These are phyloP conservation scores for Ambastaia sidthimunki DNA, from an alignment of 2,797 vertebrate species.

Conservation along the genomic window DNA sequence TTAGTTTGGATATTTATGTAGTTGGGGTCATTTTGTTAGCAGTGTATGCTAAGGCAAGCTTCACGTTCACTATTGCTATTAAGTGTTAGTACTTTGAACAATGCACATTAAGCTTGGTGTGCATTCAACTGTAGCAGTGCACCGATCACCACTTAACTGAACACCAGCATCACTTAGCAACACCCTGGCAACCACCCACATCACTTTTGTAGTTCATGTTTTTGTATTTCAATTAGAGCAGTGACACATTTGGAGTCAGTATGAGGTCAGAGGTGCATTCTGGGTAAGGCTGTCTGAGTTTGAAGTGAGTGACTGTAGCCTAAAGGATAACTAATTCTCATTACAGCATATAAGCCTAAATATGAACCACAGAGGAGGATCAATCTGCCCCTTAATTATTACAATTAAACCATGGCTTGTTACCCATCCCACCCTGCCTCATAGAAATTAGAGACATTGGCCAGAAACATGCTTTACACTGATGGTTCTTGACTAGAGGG, in stretches of 20 bases:
- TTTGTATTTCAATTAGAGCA: neutral
- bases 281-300: conserved; percentile 12
- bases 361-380: conserved; percentile 1
- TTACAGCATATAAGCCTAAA: conserved; percentile 18
- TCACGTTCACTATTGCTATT: neutral
- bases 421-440: conserved; percentile 29
- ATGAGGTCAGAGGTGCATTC: neutral
- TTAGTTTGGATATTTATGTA: neutral
- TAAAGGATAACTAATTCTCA: conserved; percentile 32
- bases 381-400: conserved; percentile 45
- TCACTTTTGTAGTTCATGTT: neutral
- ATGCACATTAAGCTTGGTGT: no score
- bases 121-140: no score
- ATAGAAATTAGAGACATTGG: neutral
- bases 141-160: no score
- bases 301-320: neutral
- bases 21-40: neutral
- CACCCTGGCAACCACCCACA: no score
- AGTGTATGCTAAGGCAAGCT: neutral
- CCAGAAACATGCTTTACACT: neutral
- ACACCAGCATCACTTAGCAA: no score
- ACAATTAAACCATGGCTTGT: conserved; percentile 43
- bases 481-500: neutral
- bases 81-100: no score
- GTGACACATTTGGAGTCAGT: conserved; percentile 25